Percentiles rank a stretch among this genome's conserved stretches.
Evolutionary conservation across 2,113 vertebrate species (phyloP).

Genomic region (Sylvietta virens): DNA sequence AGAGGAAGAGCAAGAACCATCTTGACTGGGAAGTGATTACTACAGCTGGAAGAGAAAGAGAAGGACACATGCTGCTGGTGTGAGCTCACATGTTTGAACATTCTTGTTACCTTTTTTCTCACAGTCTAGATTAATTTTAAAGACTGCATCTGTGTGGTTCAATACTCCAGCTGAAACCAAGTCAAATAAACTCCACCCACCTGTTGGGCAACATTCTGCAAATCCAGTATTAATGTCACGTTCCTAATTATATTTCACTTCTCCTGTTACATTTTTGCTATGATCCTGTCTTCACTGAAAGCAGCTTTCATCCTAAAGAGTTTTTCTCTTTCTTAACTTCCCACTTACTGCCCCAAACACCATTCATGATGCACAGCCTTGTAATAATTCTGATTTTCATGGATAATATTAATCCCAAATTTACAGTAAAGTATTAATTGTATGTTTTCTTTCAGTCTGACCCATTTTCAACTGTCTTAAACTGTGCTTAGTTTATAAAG

Average conservation of each 20-base stretch:
- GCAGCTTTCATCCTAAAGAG: neutral
- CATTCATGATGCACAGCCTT: neutral
- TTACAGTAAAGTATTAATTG: constrained; percentile 14
- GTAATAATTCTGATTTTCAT: neutral
- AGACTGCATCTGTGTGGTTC: neutral
- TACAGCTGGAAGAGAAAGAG: neutral
- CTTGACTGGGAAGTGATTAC: neutral
- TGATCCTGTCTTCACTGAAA: neutral
- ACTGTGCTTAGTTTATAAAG: constrained; percentile 5
- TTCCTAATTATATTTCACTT: constrained; percentile 44
- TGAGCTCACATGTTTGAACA: neutral
- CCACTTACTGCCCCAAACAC: neutral
- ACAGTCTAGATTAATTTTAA: constrained; percentile 20
- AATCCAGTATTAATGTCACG: constrained; percentile 39
- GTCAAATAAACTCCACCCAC: constrained; percentile 53
- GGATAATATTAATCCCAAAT: constrained; percentile 11
- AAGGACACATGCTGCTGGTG: neutral
- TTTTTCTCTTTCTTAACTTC: neutral
- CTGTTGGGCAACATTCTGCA: constrained; percentile 34
- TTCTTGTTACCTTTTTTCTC: constrained; percentile 9
- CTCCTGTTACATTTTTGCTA: constrained; percentile 28
- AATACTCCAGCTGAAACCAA: neutral
- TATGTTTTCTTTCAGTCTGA: constrained; percentile 8
- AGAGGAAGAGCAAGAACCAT: neutral
- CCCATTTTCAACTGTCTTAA: neutral